Conservation (phyloP, 2,113 vertebrate species). For the Montifringilla adamsi region DNA sequence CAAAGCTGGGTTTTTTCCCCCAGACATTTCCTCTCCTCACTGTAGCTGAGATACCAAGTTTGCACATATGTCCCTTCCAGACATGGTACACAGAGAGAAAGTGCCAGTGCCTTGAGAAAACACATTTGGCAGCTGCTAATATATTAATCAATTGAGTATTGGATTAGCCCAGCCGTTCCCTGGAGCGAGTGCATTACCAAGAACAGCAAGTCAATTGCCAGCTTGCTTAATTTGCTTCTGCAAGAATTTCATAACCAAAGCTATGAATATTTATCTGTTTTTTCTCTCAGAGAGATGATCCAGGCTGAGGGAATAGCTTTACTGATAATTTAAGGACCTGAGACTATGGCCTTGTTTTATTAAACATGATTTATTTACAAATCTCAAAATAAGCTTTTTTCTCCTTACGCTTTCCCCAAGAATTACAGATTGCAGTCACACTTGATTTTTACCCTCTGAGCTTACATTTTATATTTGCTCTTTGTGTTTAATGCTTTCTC, state of each 20-base stretch:
- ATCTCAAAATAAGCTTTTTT: background rate
- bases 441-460: background rate
- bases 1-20: background rate
- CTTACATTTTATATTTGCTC: background rate
- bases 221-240: background rate
- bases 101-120: background rate
- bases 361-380: background rate
- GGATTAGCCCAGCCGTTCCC: background rate
- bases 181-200: background rate
- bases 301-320: background rate
- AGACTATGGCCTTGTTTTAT: background rate
- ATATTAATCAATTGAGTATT: constrained; percentile 8
- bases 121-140: background rate
- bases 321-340: background rate
- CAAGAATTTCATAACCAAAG: constrained; percentile 28
- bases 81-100: background rate
- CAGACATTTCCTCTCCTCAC: background rate
- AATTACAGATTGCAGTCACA: background rate
- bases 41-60: background rate
- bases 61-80: accelerated
- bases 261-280: background rate
- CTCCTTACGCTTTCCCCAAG: background rate
- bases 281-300: background rate
- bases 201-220: background rate
- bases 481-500: background rate